Evolutionary conservation across 2,797 vertebrate species (phyloP).

Genomic region (Anableps anableps): DNA sequence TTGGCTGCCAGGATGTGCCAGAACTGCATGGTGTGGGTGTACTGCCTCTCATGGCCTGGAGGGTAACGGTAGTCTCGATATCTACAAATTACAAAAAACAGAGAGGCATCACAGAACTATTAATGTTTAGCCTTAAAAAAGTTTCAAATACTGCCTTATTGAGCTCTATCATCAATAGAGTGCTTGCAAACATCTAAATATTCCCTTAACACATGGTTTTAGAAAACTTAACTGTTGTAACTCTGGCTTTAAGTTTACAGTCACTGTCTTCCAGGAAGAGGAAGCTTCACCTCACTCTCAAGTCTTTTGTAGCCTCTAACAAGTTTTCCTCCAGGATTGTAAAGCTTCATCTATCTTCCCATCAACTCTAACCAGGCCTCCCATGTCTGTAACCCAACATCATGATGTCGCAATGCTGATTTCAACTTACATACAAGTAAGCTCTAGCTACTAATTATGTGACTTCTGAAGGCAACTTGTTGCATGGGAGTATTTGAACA

Average conservation of each 20-base stretch:
- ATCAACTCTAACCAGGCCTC: too few relatives aligned
- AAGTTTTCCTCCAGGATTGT: too few relatives aligned
- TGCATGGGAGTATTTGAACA: not conserved
- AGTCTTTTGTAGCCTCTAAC: not conserved
- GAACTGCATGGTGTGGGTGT: constrained; percentile 82
- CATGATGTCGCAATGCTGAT: not conserved
- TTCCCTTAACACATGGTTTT: not conserved
- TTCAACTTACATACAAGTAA: not conserved
- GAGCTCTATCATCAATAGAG: not conserved
- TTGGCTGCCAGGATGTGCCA: constrained; percentile 87
- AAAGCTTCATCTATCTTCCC: too few relatives aligned
- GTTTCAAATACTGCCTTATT: not conserved
- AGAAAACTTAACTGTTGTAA: not conserved
- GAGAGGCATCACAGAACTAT: not conserved
- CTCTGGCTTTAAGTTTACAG: not conserved
- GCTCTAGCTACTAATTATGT: not conserved
- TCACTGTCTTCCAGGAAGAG: not conserved
- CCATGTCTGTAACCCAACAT: not conserved
- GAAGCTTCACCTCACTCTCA: not conserved
- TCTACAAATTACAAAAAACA: constrained; percentile 53
- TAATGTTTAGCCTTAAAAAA: not conserved
- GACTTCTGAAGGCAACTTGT: not conserved
- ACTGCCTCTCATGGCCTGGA: constrained; percentile 74
- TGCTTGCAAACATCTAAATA: not conserved
- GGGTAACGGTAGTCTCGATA: constrained; percentile 86